phyloP scores from a whole-genome alignment of 2,888 invertebrate species.

The Agrochola litura region DNA sequence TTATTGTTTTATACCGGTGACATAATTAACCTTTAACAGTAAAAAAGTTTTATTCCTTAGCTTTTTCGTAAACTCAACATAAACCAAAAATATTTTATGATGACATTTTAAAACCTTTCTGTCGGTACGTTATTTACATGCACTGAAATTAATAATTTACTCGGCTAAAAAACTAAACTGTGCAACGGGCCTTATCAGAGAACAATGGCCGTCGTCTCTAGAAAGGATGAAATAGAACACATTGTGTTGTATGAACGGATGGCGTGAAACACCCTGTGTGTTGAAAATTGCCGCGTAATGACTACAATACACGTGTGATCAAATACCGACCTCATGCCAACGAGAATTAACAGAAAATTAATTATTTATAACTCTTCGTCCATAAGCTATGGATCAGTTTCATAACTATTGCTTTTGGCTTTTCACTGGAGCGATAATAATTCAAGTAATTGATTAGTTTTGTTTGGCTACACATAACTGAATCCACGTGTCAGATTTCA shows the following conservation, averaged over 20 bases:
- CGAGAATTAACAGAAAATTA: constrained; percentile 25
- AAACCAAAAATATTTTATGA: constrained; percentile 10
- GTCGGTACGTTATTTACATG: neutral
- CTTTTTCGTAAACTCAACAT: neutral
- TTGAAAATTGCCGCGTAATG: constrained; percentile 59
- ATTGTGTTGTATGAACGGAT: constrained; percentile 54
- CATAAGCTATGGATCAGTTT: neutral
- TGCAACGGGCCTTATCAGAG: constrained; percentile 55
- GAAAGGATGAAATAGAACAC: constrained; percentile 53
- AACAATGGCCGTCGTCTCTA: constrained; percentile 55
- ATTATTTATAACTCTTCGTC: constrained; percentile 22
- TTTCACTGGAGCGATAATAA: constrained; percentile 8
- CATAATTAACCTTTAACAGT: neutral
- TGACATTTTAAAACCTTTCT: neutral
- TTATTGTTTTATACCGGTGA: constrained; percentile 49
- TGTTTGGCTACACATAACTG: constrained; percentile 8
- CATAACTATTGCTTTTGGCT: constrained; percentile 10
- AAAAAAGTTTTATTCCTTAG: neutral
- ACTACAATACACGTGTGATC: constrained; percentile 31
- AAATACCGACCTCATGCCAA: constrained; percentile 6
- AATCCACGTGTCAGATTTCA: neutral
- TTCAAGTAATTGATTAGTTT: constrained; percentile 8
- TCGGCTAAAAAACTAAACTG: constrained; percentile 20
- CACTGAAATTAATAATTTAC: neutral
- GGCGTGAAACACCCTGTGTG: constrained; percentile 42